These are phyloP conservation scores for Sinotaia quadrata DNA, from an alignment of 2,888 invertebrate genomes.

Conservation along the genomic window DNA sequence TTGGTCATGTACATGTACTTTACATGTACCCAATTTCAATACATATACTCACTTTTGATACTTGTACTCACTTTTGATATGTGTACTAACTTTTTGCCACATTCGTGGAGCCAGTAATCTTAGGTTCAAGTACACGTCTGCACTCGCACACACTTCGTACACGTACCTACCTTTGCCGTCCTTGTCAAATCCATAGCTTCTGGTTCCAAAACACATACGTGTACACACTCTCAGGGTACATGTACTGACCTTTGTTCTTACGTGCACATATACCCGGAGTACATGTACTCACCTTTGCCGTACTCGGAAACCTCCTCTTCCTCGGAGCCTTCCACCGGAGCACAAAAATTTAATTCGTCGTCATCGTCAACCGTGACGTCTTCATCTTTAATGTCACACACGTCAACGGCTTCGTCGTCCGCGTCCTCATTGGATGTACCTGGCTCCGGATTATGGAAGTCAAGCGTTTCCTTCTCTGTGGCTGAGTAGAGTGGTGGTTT, in stretches of 20 bases:
- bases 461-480: background rate
- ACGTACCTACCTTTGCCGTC: background rate
- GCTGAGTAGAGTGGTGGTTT: background rate
- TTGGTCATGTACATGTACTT: too few relatives aligned
- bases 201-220: background rate
- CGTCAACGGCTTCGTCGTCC: constrained; percentile 25
- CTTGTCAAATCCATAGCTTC: background rate
- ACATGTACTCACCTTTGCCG: background rate
- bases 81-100: too few relatives aligned
- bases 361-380: constrained; percentile 20
- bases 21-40: too few relatives aligned
- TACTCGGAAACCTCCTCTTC: background rate
- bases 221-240: background rate
- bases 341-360: background rate
- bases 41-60: too few relatives aligned
- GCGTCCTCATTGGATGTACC: background rate
- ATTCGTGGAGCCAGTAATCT: too few relatives aligned
- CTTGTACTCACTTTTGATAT: too few relatives aligned
- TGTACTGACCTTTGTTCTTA: background rate
- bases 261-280: background rate
- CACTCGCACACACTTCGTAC: too few relatives aligned
- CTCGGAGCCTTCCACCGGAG: background rate
- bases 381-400: constrained; percentile 27
- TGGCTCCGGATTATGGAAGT: background rate
- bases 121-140: too few relatives aligned